Percentiles rank a stretch among this genome's conserved stretches.
These are phyloP conservation scores for Acronicta alni DNA, from an alignment of 2,888 invertebrate species.

Conservation along the genomic window DNA sequence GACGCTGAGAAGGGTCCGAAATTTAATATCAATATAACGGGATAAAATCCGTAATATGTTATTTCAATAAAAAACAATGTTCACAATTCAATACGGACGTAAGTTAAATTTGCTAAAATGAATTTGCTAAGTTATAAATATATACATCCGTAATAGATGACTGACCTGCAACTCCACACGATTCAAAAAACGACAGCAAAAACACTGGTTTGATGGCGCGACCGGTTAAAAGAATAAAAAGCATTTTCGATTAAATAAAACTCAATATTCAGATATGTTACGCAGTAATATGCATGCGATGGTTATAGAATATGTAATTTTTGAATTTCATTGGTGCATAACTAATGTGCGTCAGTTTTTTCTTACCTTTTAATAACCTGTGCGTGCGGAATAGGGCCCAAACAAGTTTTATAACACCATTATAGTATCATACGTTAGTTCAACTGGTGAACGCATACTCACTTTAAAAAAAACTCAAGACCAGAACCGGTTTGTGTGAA, in stretches of 20 bases:
- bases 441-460: slow-evolving; percentile 25
- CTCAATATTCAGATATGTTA: slow-evolving; percentile 40
- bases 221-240: slow-evolving; percentile 31
- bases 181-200: slow-evolving; percentile 30
- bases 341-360: slow-evolving; percentile 42
- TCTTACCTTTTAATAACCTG: slow-evolving; percentile 34
- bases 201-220: slow-evolving; percentile 33
- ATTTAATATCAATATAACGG: too few relatives aligned
- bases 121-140: slow-evolving; percentile 39
- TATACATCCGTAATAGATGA: slow-evolving; percentile 30
- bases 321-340: slow-evolving; percentile 48
- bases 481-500: slow-evolving; percentile 35
- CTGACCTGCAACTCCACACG: slow-evolving; percentile 34
- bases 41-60: too few relatives aligned
- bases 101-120: slow-evolving; percentile 27
- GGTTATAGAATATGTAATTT: slow-evolving; percentile 43
- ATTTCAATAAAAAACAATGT: too few relatives aligned
- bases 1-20: too few relatives aligned
- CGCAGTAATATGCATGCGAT: slow-evolving; percentile 40
- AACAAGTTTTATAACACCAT: slow-evolving; percentile 48
- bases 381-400: slow-evolving; percentile 35
- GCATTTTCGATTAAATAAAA: slow-evolving; percentile 35
- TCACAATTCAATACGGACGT: neutral
- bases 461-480: slow-evolving; percentile 26
- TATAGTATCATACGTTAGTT: slow-evolving; percentile 33